Base-by-base conservation (phyloP, 2,888 invertebrate genomes). In the Drosophila borealis region DNA sequence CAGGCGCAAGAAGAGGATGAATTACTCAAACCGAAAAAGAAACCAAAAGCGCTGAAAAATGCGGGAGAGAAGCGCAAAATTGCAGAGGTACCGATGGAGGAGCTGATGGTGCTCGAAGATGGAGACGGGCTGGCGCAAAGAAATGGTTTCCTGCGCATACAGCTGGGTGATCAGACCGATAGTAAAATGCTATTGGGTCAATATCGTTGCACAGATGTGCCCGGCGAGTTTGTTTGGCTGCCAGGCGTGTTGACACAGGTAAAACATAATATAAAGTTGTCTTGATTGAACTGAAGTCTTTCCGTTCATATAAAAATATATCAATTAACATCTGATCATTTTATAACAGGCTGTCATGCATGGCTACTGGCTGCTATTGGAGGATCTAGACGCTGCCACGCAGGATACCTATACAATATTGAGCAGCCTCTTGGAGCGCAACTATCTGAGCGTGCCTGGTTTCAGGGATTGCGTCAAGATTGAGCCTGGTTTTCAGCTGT, bases 191-290 rank as follows among this genome's bases (percentile, higher is more conserved):
- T 99, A 56, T 93, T 99, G 9, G 99, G 99, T 0, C 93, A 93
- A 73, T 93, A 93, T 78, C 90, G 97, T 78, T 99, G 99, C 90
- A 98, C 99, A 0, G 98, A 99, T 91, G 94, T 98, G 51, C 99
- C 99, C 0, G 99, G 99, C 13, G 98, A 99, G 92, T 99, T 99
- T 93, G 93, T 98, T 19, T 99, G 99, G 99, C 95, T 97, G 80
- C 96, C 98, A 2, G 99, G 99, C n/a, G 96, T 98, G 53, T 93
- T 99, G 59, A 98, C 98, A 4, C 97, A 95, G 93, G 96, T 94
- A 84, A 84, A 76, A 61, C 25, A 21, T 11, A 5, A 25, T 25
- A 25, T 25, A 25, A 8, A 17, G 1, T 25, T 25, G 25, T 5
- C 25, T 5, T 25, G 6, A 6, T 25, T 25, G 25, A 25, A 6